Percentiles rank a stretch among this genome's conserved stretches.
These are phyloP conservation scores for Megalops cyprinoides DNA, from an alignment of 2,797 vertebrate species.

Conservation along the genomic window DNA sequence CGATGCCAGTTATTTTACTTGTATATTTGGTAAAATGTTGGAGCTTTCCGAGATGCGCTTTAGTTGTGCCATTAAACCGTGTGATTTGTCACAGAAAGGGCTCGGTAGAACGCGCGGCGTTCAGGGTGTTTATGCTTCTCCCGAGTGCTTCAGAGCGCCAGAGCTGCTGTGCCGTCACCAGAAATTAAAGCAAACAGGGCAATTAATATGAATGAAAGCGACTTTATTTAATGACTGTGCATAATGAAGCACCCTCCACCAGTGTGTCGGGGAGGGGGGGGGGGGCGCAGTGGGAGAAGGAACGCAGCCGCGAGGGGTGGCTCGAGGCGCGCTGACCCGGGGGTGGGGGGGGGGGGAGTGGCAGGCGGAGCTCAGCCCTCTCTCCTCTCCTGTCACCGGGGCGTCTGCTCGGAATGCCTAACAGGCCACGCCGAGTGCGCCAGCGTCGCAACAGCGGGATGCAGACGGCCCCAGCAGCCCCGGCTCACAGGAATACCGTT, in stretches of 20 bases:
- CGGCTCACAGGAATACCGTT: neutral
- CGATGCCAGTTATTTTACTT: too few relatives aligned
- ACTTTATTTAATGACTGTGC: neutral
- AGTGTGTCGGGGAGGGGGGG: neutral
- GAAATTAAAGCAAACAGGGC: neutral
- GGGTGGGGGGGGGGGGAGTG: neutral
- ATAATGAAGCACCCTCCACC: too few relatives aligned
- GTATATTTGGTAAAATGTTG: too few relatives aligned
- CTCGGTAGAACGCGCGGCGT: too few relatives aligned
- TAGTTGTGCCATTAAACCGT: too few relatives aligned
- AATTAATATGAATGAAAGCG: constrained; percentile 10
- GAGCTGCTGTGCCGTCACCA: neutral
- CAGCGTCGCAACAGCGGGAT: neutral
- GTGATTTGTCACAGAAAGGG: too few relatives aligned
- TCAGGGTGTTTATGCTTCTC: too few relatives aligned
- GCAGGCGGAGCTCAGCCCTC: neutral
- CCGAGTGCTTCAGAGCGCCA: neutral
- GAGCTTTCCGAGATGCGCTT: too few relatives aligned
- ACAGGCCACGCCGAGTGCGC: neutral
- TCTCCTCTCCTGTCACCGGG: neutral
- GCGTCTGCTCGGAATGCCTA: neutral
- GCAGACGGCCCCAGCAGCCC: neutral
- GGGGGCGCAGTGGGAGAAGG: neutral
- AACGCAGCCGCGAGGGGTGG: neutral
- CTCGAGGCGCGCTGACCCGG: too few relatives aligned